Percentiles rank a stretch among this genome's conserved stretches.
Conservation (phyloP, 1,140 invertebrate species). For the Aphaenogaster floridana region DNA sequence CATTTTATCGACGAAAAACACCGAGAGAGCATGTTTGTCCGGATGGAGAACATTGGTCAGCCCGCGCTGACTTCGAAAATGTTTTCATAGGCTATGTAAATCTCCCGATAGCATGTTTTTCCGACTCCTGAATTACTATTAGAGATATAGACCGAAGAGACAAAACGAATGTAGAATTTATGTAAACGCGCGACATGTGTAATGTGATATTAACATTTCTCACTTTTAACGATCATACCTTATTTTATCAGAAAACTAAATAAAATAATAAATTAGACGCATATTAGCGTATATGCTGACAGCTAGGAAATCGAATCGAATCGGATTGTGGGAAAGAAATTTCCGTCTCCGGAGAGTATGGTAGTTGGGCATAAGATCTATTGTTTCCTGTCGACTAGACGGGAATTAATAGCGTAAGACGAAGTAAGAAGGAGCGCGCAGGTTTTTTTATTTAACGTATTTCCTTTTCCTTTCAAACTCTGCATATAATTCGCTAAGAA, state of each 20-base stretch:
- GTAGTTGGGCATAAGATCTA: conserved; percentile 43
- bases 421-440: conserved; percentile 1
- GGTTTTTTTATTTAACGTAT: conserved; percentile 32
- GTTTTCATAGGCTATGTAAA: conserved; percentile 42
- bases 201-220: background rate
- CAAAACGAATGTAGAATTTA: background rate
- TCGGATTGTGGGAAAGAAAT: conserved; percentile 32
- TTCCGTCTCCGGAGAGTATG: conserved; percentile 24
- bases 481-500: background rate
- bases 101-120: conserved; percentile 21
- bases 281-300: background rate
- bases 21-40: conserved; percentile 27
- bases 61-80: conserved; percentile 13
- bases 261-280: conserved; percentile 4
- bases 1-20: conserved; percentile 63
- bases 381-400: conserved; percentile 28
- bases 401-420: conserved; percentile 34
- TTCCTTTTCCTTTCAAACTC: background rate
- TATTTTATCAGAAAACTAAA: background rate
- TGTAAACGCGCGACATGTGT: background rate
- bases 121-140: background rate
- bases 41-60: conserved; percentile 39
- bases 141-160: background rate
- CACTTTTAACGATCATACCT: background rate
- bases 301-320: conserved; percentile 32